These are phyloP conservation scores for Endotricha flammealis DNA, from an alignment of 2,888 invertebrate genomes.

Conservation along the genomic window DNA sequence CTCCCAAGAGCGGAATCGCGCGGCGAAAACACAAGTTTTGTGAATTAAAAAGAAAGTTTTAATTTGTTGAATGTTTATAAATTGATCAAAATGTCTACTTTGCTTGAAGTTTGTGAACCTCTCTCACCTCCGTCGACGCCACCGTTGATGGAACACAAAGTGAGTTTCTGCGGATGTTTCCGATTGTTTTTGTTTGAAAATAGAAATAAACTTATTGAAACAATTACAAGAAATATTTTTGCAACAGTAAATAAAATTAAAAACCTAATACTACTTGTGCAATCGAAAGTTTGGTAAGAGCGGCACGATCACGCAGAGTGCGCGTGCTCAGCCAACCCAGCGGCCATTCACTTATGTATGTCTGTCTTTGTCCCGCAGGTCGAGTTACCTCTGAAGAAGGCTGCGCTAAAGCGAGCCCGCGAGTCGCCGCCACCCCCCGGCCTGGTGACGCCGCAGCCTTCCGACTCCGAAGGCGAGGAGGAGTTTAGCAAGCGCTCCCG, in stretches of 20 bases:
- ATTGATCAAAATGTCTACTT: conserved; percentile 58
- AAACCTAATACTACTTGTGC: conserved; percentile 41
- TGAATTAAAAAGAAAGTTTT: conserved; percentile 71
- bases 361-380: conserved; percentile 68
- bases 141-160: conserved; percentile 79
- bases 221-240: conserved; percentile 17
- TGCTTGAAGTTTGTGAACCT: conserved; percentile 71
- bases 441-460: conserved; percentile 88
- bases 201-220: conserved; percentile 16
- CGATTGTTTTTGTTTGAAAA: conserved; percentile 9
- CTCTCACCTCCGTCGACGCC: conserved; percentile 86
- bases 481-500: conserved; percentile 62
- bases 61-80: conserved; percentile 52
- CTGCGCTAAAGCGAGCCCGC: conserved; percentile 52
- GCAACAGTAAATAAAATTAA: conserved; percentile 18
- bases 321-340: conserved; percentile 53
- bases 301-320: conserved; percentile 60
- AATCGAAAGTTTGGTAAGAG: conserved; percentile 57
- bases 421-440: conserved; percentile 55
- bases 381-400: conserved; percentile 63
- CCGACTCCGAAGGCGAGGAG: conserved; percentile 89
- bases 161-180: conserved; percentile 52
- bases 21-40: conserved; percentile 57
- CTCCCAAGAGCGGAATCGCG: conserved; percentile 48
- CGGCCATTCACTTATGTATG: conserved; percentile 64